Base-by-base conservation (phyloP, 2,888 invertebrate genomes). In the Oscheius sp. region DNA sequence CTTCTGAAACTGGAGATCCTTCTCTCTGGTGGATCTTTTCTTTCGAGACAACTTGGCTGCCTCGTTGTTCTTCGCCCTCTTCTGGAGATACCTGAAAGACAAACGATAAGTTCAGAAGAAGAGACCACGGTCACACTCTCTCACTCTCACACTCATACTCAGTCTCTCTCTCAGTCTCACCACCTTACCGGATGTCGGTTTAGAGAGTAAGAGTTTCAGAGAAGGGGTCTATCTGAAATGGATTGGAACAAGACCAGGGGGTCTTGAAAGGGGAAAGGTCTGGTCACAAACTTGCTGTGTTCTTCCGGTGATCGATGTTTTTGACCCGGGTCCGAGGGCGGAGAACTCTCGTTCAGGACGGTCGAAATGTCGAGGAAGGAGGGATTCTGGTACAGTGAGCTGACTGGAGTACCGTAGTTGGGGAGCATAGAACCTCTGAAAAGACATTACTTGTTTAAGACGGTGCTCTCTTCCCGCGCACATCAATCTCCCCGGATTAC, bases 31-130 rank as follows among this genome's bases (percentile, higher is more conserved):
- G 2, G 47, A 21, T 48, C 63, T 2, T 29, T 63, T 63, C 48
- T 33, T 63, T 47, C 63, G 47, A 2, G 48, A 48, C 5, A 48
- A 29, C 33, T 63, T 63, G 10, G 63, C 63, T 29, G 63, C 63
- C 48, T 63, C 63, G 50, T 63, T 63, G 48, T 63, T 63, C 32
- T 63, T 63, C 29, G n/a, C 21, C 29, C 63, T 63, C 63, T 63
- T 63, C 2, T 29, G 42, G 5, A 47, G 63, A 29, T 63, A 63
- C 33, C 63, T 63, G 48, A 50, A 63, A 21, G 47, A 21, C 11
- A 10, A n/a, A 13, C 21, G 29, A 47, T 48, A 4, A 29, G 7
- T 5, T 2, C 47, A 32, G 63, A 47, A 1, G n/a, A 48, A 10
- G 50, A 63, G 48, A 63, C n/a, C 48, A 5, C 60, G 35, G 60